phyloP scores from a whole-genome alignment of 2,113 vertebrate species.

The Callopanchax toddi region DNA sequence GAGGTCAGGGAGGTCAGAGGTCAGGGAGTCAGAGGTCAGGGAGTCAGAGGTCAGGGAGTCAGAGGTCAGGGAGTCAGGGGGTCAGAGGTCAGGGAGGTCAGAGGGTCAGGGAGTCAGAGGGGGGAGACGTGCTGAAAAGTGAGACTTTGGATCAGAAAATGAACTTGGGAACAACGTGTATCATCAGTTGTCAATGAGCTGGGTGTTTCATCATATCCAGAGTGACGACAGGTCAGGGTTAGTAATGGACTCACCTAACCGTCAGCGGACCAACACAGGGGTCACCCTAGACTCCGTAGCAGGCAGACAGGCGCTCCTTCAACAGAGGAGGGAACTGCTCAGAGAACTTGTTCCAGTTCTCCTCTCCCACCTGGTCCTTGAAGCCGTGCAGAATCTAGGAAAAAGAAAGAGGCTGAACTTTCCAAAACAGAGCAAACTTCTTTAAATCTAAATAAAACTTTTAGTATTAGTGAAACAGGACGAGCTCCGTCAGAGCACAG shows the following conservation, averaged over 20 bases:
- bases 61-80: too few relatives aligned
- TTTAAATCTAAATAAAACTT: too few relatives aligned
- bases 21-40: too few relatives aligned
- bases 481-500: too few relatives aligned
- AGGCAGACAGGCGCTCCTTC: conserved; percentile 91
- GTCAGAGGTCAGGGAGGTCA: too few relatives aligned
- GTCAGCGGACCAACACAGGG: conserved; percentile 51
- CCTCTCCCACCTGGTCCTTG: conserved; percentile 93
- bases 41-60: too few relatives aligned
- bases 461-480: too few relatives aligned
- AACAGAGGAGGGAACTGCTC: conserved; percentile 93
- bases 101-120: too few relatives aligned
- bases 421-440: too few relatives aligned
- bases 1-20: too few relatives aligned
- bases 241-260: conserved; percentile 64
- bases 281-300: conserved; percentile 88
- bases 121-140: neutral
- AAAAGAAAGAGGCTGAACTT: neutral
- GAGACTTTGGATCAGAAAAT: conserved; percentile 52
- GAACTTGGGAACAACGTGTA: conserved; percentile 64
- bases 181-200: conserved; percentile 71
- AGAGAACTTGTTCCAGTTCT: conserved; percentile 95
- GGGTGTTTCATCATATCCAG: conserved; percentile 68
- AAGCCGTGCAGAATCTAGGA: conserved; percentile 91
- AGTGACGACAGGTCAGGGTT: neutral